Evolutionary conservation across 2,797 vertebrate species (phyloP), one percentile per base, ranked within the genome.

Genomic region (Dallia pectoralis): DNA sequence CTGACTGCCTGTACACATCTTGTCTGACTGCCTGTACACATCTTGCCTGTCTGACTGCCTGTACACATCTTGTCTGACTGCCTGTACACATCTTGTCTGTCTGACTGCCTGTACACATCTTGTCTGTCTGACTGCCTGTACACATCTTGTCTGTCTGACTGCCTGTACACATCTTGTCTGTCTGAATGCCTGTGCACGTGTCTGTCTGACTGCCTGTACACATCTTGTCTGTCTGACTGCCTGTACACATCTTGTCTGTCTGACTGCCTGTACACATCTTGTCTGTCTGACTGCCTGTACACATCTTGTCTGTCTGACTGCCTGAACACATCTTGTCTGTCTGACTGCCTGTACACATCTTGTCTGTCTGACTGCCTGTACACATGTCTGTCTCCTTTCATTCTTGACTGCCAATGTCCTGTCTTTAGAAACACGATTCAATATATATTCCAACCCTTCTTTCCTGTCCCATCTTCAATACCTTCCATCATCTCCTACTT

Each of bases 51-150:
- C 30, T 66, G 64, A 36, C 16, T 66, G 64, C 11, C 3, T 40
- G 33, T 40, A n/a, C n/a, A n/a, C 29, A 33, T 30, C 36, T 16
- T 66, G 30, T 66, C 29, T 66, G 64, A n/a, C n/a, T n/a, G n/a
- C n/a, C n/a, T n/a, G n/a, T n/a, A n/a, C n/a, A n/a, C n/a, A n/a
- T 66, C 44, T 47, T 8, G 64, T 66, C 12, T 40, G 30, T 22
- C 30, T 66, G 64, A 36, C 30, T 32, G 66, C 47, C 9, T 27
- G n/a, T n/a, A n/a, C n/a, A n/a, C n/a, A n/a, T n/a, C n/a, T n/a
- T n/a, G 66, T 67, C 33, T 67, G 65, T 36, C 16, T 67, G 33
- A 25, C 59, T 71, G 32, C 59, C 64, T 40, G 65, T 40, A 15
- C 44, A n/a, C 47, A 18, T 67, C 22, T n/a, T 49, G 66, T 49